Percentiles rank a stretch among this genome's conserved stretches.
These are phyloP conservation scores for Hypselothyrea guttata DNA, from an alignment of 2,888 invertebrate genomes.

Conservation along the genomic window DNA sequence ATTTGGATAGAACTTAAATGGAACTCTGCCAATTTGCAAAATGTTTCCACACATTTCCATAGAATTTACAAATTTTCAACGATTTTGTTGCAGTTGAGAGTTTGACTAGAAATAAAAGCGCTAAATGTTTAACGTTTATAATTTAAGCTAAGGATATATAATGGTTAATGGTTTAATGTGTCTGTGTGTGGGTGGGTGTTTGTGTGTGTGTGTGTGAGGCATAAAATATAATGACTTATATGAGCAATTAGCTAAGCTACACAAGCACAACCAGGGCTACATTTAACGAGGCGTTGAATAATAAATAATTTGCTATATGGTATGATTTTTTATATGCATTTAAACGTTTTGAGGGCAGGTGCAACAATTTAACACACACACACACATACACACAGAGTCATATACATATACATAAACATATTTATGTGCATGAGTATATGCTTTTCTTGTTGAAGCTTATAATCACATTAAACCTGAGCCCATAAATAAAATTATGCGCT, in stretches of 20 bases:
- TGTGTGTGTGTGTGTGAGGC: too few species aligned
- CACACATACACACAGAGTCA: not conserved
- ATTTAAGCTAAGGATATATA: not conserved
- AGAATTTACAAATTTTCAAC: conserved; percentile 11
- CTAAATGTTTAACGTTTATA: conserved; percentile 2
- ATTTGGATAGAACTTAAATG: not conserved
- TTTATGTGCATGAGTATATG: not conserved
- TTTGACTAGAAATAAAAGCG: not conserved
- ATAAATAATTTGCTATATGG: conserved; percentile 18
- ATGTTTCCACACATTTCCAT: conserved; percentile 1
- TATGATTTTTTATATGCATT: conserved; percentile 37
- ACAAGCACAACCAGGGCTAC: conserved; percentile 26
- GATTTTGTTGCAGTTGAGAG: conserved; percentile 56
- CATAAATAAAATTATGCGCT: conserved; percentile 63
- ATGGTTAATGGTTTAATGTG: not conserved
- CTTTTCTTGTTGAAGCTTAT: conserved; percentile 36
- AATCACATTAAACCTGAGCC: conserved; percentile 62
- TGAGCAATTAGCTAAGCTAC: conserved; percentile 35
- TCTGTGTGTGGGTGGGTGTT: too few species aligned
- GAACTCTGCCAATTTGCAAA: not conserved
- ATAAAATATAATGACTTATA: not conserved
- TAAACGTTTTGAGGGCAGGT: conserved; percentile 40
- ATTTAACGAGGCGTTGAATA: conserved; percentile 33
- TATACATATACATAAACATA: conserved; percentile 1
- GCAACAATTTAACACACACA: conserved; percentile 21